Conservation (phyloP, 2,113 vertebrate genomes). For the Panthera leo region DNA sequence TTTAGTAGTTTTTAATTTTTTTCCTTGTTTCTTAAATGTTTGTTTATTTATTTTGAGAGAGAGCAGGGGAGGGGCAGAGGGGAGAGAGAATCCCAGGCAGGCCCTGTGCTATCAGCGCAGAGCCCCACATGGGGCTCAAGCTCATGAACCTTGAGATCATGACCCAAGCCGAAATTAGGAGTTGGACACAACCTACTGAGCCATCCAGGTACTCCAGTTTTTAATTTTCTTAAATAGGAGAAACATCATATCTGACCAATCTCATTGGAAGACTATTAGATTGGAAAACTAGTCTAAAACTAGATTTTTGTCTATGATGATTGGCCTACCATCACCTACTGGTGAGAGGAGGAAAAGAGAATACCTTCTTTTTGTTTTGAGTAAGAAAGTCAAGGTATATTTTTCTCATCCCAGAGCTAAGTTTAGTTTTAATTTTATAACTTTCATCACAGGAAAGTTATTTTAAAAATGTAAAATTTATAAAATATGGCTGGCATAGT, state of each 20-base stretch:
- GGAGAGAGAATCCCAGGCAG: too few relatives aligned
- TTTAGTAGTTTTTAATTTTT: conserved; percentile 12
- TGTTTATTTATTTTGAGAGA: too few relatives aligned
- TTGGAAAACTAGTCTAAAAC: not conserved
- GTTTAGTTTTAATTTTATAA: not conserved
- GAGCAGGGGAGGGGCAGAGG: too few relatives aligned
- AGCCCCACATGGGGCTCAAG: too few relatives aligned
- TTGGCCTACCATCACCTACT: not conserved
- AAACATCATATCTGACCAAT: not conserved
- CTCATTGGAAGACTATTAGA: not conserved
- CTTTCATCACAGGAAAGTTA: not conserved
- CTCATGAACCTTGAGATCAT: too few relatives aligned
- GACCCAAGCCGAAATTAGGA: too few relatives aligned
- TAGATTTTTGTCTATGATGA: not conserved
- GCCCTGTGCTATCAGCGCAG: too few relatives aligned
- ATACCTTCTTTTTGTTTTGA: not conserved
- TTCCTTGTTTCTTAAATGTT: not conserved
- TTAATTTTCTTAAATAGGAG: not conserved
- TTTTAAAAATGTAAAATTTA: not conserved
- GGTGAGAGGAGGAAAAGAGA: not conserved
- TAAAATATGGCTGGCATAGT: not conserved
- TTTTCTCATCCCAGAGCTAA: not conserved
- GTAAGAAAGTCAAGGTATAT: not conserved
- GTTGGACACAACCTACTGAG: too few relatives aligned
- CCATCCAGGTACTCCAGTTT: not conserved